These are phyloP conservation scores for Macroramphosus scolopax DNA, from an alignment of 2,797 vertebrate species.

Conservation along the genomic window DNA sequence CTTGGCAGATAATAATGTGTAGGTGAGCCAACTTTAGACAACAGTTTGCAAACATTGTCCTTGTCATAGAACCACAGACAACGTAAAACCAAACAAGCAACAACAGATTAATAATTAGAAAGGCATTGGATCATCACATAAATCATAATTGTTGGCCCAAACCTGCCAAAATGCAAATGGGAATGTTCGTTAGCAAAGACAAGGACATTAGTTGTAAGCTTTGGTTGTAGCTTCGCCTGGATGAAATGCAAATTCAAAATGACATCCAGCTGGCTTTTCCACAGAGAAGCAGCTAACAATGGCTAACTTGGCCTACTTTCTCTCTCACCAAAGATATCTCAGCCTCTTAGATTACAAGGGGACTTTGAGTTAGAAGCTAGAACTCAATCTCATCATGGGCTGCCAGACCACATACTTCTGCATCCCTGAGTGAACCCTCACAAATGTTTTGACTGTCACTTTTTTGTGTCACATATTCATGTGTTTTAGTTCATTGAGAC, in stretches of 20 bases:
- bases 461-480: too few relatives aligned
- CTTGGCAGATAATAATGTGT: not conserved
- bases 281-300: slow-evolving; percentile 26
- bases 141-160: too few relatives aligned
- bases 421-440: not conserved
- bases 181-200: not conserved
- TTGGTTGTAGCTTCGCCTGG: slow-evolving; percentile 9
- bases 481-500: too few relatives aligned
- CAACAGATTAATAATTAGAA: too few relatives aligned
- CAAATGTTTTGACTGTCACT: too few relatives aligned
- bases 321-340: slow-evolving; percentile 16
- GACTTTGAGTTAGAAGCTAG: slow-evolving; percentile 27
- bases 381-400: slow-evolving; percentile 23
- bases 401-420: slow-evolving; percentile 1
- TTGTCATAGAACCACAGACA: too few relatives aligned
- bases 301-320: slow-evolving; percentile 46
- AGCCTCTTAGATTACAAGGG: slow-evolving; percentile 44
- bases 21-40: too few relatives aligned
- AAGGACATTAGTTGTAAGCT: not conserved
- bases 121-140: not conserved
- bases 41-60: too few relatives aligned
- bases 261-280: slow-evolving; percentile 7
- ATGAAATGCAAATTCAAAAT: slow-evolving; percentile 13
- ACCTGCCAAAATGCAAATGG: slow-evolving; percentile 2
- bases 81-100: too few relatives aligned